phyloP scores from a whole-genome alignment of 1,140 invertebrate species.

The Pseudomyrmex gracilis region DNA sequence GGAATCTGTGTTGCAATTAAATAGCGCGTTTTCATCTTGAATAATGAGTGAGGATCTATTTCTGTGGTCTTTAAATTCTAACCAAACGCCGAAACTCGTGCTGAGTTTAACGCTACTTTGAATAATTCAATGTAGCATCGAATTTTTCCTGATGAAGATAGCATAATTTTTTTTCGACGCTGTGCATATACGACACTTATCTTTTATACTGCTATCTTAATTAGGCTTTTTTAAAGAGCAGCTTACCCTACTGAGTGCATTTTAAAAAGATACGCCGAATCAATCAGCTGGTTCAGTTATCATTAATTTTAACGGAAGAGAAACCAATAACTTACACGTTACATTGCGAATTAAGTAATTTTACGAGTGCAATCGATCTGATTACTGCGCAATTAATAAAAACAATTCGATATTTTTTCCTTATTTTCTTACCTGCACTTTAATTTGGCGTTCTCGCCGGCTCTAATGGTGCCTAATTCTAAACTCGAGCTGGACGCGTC shows the following conservation, averaged over 20 bases:
- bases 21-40: conserved; percentile 14
- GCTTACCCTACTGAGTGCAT: background rate
- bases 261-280: background rate
- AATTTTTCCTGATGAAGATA: background rate
- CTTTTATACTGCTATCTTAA: conserved; percentile 6
- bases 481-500: conserved; percentile 84
- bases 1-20: conserved; percentile 31
- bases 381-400: background rate
- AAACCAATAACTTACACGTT: background rate
- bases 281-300: background rate
- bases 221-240: conserved; percentile 15
- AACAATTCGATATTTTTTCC: background rate
- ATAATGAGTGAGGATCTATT: conserved; percentile 1
- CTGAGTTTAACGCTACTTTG: background rate
- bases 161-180: no score
- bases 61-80: conserved; percentile 4
- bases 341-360: background rate
- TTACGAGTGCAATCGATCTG: background rate
- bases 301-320: background rate
- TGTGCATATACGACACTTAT: background rate
- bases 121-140: background rate
- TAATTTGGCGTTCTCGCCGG: conserved; percentile 81
- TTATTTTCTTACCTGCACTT: conserved; percentile 81
- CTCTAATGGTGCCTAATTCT: conserved; percentile 81
- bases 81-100: conserved; percentile 13